Conservation (phyloP, 2,113 vertebrate species). For the Arenaria interpres region DNA sequence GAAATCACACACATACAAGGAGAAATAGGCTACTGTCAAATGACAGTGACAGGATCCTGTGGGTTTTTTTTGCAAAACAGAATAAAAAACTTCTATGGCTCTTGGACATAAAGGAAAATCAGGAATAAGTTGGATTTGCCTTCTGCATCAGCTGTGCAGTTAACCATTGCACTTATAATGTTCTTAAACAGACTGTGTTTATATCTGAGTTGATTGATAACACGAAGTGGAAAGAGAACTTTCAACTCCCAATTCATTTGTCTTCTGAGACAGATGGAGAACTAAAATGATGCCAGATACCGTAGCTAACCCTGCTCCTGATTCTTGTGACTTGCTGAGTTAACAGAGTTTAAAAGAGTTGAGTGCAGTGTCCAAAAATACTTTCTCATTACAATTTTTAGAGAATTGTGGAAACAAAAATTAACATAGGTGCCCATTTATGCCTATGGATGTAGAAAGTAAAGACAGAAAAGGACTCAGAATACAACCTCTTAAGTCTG, state of each 20-base stretch:
- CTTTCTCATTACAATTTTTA: constrained; percentile 13
- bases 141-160: background rate
- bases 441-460: background rate
- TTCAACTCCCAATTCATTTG: background rate
- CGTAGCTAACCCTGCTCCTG: background rate
- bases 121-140: background rate
- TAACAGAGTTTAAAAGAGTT: background rate
- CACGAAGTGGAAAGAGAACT: background rate
- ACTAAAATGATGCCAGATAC: background rate
- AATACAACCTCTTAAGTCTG: background rate
- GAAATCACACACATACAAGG: background rate
- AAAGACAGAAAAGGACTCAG: background rate
- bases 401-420: background rate
- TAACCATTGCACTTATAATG: background rate
- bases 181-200: background rate
- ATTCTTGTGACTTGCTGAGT: background rate
- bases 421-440: background rate
- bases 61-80: background rate
- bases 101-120: background rate
- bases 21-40: background rate
- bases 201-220: background rate
- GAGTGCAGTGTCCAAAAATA: background rate
- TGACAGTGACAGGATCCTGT: background rate
- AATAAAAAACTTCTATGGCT: background rate
- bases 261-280: background rate